Base-by-base conservation (phyloP, 2,113 vertebrate species). In the Vulpes lagopus region DNA sequence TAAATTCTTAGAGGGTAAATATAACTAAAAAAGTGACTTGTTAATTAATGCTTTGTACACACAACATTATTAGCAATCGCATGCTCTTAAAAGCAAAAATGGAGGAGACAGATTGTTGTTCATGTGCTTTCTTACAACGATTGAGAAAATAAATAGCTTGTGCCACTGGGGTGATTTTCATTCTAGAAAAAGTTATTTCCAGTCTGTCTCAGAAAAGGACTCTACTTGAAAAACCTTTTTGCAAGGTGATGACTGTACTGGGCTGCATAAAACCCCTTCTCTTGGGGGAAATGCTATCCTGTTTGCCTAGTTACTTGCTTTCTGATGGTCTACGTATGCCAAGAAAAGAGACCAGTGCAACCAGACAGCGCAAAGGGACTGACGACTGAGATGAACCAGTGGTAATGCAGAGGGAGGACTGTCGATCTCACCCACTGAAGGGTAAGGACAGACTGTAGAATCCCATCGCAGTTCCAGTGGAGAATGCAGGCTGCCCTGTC, bases 171-270 rank as follows among this genome's bases (percentile, higher is more conserved):
- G 38, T 86, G 67, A 76, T 82, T 95, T 74, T 96, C 79, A 73
- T 95, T 92, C 59, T 53, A 71, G 62, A 25, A 84, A 95, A 95
- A 90, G 19, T 73, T 59, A 91, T 49, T 94, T 95, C 71, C 76
- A 94, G 71, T 89, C 55, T 82, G 62, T 64, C 69, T 87, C 59
- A 53, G 84, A 71, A 78, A 84, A 78, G 35, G 22, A 74, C 55
- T 25, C 9, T 57, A 38, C 2, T 89, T 91, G n/a, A 79, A 86
- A 94, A 92, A 23, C 49, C 25, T 4, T 27, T 95, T 82, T 86
- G 38, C 60, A 92, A 89, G 71, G 43, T 94, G 80, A 60, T 19
- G 38, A 22, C 25, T 67, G 11, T 25, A 64, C 12, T 43, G 67
- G 22, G 19, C 49, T 91, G 49, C 32, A 35, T 78, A 67, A 55